phyloP scores from a whole-genome alignment of 2,797 vertebrate genomes.

The Carduelis carduelis region DNA sequence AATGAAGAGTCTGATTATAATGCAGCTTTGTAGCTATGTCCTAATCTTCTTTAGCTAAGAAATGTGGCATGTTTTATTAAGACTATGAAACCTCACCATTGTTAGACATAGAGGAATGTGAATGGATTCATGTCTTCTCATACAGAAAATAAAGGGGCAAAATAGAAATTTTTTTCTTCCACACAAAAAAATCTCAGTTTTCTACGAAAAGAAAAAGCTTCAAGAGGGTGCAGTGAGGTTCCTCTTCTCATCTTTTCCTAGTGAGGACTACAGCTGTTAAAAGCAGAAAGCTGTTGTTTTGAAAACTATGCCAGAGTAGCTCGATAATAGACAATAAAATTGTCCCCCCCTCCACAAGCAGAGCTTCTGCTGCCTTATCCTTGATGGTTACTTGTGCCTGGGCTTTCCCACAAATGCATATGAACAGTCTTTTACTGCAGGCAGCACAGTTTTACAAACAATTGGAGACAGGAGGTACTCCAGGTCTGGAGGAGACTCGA shows the following conservation, averaged over 20 bases:
- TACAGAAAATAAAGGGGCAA: neutral
- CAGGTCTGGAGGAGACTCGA: neutral
- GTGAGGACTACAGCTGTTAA: neutral
- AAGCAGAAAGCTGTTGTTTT: neutral
- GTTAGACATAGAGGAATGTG: neutral
- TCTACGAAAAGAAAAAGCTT: neutral
- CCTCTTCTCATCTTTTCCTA: neutral
- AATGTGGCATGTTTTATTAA: neutral
- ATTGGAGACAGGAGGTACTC: neutral
- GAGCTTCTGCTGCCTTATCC: neutral
- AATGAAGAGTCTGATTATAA: neutral
- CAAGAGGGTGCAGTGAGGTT: neutral
- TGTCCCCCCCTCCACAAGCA: neutral
- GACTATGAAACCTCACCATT: neutral
- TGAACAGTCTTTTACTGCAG: neutral
- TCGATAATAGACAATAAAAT: neutral
- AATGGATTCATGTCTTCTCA: neutral
- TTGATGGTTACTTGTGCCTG: neutral
- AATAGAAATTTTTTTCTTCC: neutral
- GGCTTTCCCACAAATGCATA: neutral
- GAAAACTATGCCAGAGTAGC: neutral
- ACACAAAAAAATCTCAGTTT: neutral
- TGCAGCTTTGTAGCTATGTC: neutral
- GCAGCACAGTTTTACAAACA: neutral
- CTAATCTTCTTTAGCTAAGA: neutral